Conservation (phyloP, 2,113 vertebrate genomes). For the Mobula hypostoma region DNA sequence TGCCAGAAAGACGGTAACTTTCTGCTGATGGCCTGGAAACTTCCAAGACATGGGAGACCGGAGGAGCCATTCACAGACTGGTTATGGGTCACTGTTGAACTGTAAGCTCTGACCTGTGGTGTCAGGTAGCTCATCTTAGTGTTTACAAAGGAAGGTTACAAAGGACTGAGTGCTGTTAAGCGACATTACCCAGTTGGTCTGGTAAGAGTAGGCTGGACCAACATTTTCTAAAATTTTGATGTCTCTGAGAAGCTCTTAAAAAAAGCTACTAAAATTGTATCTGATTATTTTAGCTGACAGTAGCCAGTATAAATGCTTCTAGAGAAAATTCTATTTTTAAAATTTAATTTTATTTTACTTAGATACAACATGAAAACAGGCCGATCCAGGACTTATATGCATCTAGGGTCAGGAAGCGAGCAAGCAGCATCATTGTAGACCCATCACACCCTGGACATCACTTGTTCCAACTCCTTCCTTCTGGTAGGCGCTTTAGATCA, state of each 20-base stretch:
- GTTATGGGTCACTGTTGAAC: constrained; percentile 28
- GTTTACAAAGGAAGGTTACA: constrained; percentile 33
- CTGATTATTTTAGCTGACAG: background rate
- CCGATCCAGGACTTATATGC: too few relatives aligned
- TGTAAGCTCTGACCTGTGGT: constrained; percentile 23
- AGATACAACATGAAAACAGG: too few relatives aligned
- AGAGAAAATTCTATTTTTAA: background rate
- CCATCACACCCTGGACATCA: too few relatives aligned
- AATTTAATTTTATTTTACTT: too few relatives aligned
- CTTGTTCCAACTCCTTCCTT: too few relatives aligned
- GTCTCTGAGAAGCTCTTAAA: background rate
- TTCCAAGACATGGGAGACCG: constrained; percentile 34
- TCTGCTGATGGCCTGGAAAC: background rate
- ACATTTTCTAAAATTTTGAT: background rate
- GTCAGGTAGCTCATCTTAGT: constrained; percentile 25
- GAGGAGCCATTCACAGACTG: constrained; percentile 13
- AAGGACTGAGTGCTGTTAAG: background rate
- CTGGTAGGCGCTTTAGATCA: too few relatives aligned
- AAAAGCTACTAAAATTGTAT: background rate
- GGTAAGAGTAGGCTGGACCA: background rate
- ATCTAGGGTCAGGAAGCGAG: too few relatives aligned
- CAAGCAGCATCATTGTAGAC: too few relatives aligned
- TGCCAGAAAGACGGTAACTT: background rate
- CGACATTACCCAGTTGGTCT: background rate
- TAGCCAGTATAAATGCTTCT: background rate